Conservation (phyloP, 2,888 invertebrate species). For the Frankliniella intonsa region DNA sequence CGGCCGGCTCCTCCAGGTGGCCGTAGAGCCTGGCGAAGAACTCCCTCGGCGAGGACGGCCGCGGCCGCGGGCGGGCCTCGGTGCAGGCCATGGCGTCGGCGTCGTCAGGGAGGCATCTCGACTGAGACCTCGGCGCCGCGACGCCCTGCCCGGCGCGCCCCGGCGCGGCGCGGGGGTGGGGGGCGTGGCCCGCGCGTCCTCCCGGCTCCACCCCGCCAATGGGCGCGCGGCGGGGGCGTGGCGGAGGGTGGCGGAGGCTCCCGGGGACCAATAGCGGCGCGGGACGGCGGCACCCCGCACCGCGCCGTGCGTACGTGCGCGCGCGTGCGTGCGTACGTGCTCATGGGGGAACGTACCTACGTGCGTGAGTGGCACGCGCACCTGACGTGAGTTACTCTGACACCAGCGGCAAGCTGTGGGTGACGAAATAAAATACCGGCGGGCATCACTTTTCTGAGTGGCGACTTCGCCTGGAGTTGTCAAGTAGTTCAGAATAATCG, state of each 20-base stretch:
- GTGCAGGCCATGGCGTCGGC: background rate
- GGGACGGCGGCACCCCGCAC: background rate
- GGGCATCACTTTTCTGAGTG: no score
- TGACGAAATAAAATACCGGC: no score
- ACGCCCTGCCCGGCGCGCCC: background rate
- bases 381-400: no score
- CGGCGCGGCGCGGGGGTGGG: background rate
- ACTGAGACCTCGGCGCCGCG: background rate
- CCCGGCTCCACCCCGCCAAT: background rate
- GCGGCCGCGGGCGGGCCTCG: background rate
- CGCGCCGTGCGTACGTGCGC: no score
- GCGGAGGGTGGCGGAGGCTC: background rate
- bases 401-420: no score
- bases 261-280: background rate
- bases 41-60: conserved; percentile 70
- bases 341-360: no score
- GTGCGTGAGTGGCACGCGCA: no score
- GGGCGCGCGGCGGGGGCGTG: background rate
- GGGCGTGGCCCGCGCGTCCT: background rate
- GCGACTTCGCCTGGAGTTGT: no score
- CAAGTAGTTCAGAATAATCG: no score
- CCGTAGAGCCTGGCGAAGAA: conserved; percentile 78
- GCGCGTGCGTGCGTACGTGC: no score
- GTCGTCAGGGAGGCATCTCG: background rate
- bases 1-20: conserved; percentile 55